phyloP scores from a whole-genome alignment of 2,888 invertebrate genomes.

The Drosophila pseudotakahashii region DNA sequence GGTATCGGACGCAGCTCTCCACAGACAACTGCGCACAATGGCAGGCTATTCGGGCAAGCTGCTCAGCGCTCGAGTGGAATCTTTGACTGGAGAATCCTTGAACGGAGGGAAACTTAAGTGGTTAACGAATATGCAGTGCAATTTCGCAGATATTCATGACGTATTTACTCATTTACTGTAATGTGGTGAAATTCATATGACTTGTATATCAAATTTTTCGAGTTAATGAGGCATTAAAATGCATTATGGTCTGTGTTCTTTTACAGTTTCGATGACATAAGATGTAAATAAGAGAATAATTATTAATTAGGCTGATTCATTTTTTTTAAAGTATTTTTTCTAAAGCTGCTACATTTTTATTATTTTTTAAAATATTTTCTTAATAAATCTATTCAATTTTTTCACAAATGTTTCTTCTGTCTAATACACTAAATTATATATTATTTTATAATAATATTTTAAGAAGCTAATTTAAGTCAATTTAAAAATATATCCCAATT shows the following conservation, averaged over 20 bases:
- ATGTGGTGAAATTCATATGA: background rate
- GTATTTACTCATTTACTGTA: background rate
- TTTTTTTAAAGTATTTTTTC: no score
- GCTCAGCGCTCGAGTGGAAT: conserved; percentile 17
- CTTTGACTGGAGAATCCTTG: conserved; percentile 22
- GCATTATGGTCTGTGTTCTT: background rate
- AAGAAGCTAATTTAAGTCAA: no score
- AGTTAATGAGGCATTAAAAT: conserved; percentile 8
- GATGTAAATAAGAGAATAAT: no score
- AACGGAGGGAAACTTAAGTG: conserved; percentile 9
- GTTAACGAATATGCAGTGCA: conserved; percentile 2
- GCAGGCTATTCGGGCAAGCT: conserved; percentile 6
- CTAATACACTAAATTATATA: no score
- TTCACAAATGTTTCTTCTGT: no score
- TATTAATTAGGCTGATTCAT: no score
- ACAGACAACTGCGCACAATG: conserved; percentile 13
- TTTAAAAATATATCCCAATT: no score
- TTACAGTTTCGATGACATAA: no score
- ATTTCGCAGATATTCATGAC: conserved; percentile 8
- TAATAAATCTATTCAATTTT: no score
- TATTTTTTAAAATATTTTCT: no score
- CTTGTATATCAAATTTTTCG: background rate
- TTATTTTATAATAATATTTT: no score
- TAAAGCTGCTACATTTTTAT: no score
- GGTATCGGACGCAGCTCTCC: conserved; percentile 24